These are phyloP conservation scores for Accipiter cooperii DNA, from an alignment of 2,113 vertebrate species.

Conservation along the genomic window DNA sequence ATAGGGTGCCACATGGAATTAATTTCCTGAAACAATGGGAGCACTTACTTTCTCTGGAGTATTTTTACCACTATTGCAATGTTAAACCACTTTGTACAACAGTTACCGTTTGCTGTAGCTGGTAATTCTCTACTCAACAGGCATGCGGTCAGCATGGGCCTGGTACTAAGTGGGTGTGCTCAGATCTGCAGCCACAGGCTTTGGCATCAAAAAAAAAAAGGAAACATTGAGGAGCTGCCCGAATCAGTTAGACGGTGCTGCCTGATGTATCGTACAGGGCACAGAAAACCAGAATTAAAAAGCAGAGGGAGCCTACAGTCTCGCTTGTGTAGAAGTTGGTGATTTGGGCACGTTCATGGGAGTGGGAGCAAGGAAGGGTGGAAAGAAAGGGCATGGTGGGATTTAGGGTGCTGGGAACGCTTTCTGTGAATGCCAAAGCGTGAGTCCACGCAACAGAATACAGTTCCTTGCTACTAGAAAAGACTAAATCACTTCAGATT, in stretches of 20 bases:
- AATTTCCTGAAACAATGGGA: not conserved
- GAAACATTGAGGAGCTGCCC: not conserved
- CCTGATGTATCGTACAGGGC: not conserved
- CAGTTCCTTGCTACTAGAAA: not conserved
- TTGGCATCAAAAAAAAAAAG: not conserved
- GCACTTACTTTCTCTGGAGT: not conserved
- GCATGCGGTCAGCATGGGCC: not conserved
- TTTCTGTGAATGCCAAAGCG: not conserved
- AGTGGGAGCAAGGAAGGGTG: not conserved
- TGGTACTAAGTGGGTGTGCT: not conserved
- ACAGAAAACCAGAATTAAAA: not conserved
- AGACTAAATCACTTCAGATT: not conserved
- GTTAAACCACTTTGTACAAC: not conserved
- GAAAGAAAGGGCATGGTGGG: not conserved
- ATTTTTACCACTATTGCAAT: not conserved
- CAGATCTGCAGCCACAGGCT: not conserved
- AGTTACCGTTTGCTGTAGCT: not conserved
- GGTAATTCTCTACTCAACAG: not conserved
- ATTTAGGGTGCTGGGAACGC: not conserved
- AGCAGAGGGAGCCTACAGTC: not conserved
- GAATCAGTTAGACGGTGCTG: not conserved
- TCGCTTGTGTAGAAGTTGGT: rapidly evolving
- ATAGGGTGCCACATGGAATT: not conserved
- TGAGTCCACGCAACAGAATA: not conserved
- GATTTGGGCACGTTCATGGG: not conserved